Conservation (phyloP, 1,140 invertebrate species). For the Drosophila virilis region DNA sequence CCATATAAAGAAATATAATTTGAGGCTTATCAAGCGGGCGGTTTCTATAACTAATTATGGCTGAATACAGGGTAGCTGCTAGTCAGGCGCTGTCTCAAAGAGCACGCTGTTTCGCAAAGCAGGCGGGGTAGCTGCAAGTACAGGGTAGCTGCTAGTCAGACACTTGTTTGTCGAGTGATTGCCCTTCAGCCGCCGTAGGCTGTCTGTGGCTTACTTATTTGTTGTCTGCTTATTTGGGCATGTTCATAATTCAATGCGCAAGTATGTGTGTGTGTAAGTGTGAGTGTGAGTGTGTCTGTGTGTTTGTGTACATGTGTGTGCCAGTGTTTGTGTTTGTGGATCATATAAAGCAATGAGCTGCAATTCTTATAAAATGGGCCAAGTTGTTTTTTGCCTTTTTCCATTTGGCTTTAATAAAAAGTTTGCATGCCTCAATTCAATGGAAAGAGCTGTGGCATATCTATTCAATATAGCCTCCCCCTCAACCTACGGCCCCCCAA, state of each 20-base stretch:
- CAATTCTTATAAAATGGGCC: conserved; percentile 1
- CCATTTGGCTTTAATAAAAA: not conserved
- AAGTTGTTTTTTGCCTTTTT: not conserved
- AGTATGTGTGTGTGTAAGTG: too few relatives aligned
- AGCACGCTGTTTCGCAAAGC: too few relatives aligned
- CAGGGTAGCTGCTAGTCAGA: not conserved
- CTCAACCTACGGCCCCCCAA: not conserved
- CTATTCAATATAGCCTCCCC: not conserved
- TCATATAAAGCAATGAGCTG: too few relatives aligned
- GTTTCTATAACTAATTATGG: too few relatives aligned
- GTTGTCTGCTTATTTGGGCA: conserved; percentile 28
- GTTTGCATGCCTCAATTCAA: too few relatives aligned
- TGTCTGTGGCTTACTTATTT: not conserved
- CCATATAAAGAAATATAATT: too few relatives aligned
- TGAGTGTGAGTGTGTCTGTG: too few relatives aligned
- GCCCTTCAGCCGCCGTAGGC: not conserved
- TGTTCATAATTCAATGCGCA: conserved; percentile 20
- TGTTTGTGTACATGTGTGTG: not conserved
- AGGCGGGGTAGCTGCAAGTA: not conserved
- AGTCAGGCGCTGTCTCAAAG: too few relatives aligned
- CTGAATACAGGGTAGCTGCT: too few relatives aligned
- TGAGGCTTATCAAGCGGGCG: too few relatives aligned
- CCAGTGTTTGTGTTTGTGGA: too few relatives aligned
- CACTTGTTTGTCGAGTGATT: not conserved
- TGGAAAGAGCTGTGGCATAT: too few relatives aligned